Evolutionary conservation across 2,797 vertebrate genomes (phyloP).

Genomic region (Tolypeutes matacus): DNA sequence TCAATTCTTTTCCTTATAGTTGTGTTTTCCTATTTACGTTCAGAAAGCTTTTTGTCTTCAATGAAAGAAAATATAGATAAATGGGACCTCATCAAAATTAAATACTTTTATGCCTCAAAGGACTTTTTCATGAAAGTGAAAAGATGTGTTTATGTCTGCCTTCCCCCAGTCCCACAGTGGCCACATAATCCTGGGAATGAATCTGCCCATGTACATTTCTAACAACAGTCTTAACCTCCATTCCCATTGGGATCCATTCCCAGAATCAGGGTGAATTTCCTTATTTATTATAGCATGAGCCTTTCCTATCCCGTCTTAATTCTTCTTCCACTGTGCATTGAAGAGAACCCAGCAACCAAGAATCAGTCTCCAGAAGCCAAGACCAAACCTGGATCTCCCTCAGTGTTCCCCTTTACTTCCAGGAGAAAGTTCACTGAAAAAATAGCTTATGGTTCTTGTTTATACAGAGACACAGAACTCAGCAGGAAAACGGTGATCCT

Average conservation of each 20-base stretch:
- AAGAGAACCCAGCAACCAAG: constrained; percentile 54
- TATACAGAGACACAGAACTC: constrained; percentile 22
- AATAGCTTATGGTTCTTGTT: constrained; percentile 19
- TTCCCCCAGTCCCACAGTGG: background rate
- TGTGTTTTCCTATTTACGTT: background rate
- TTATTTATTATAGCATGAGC: constrained; percentile 84
- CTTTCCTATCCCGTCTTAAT: background rate
- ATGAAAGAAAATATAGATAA: no score
- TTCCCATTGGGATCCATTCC: background rate
- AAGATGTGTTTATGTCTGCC: background rate
- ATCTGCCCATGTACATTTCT: background rate
- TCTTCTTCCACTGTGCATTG: background rate
- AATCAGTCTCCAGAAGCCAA: background rate
- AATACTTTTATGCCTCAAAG: no score
- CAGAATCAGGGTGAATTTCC: constrained; percentile 33
- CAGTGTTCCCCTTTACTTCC: constrained; percentile 29
- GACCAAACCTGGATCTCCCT: background rate
- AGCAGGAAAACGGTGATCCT: background rate
- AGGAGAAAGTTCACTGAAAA: background rate
- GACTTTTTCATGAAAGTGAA: no score
- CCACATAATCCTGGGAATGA: background rate
- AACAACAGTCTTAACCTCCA: background rate
- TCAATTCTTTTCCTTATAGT: background rate
- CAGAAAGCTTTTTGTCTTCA: no score
- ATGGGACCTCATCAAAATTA: no score